Percentiles rank a stretch among this genome's conserved stretches.
Conservation (phyloP, 2,797 vertebrate species). For the Lagorchestes hirsutus region DNA sequence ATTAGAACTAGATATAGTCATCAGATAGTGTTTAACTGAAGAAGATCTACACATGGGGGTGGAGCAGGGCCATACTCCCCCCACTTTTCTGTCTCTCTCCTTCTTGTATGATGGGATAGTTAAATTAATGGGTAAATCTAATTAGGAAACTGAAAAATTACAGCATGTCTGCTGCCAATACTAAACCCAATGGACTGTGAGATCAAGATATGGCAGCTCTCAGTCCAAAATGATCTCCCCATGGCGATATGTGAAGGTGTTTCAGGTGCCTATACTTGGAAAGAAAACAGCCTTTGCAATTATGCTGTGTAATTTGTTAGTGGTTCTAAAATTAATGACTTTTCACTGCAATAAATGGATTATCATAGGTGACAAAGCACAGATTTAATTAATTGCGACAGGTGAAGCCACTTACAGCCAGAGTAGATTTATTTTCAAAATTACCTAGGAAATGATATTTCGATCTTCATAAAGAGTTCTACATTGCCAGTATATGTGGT, state of each 20-base stretch:
- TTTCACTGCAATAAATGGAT: conserved; percentile 91
- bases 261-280: conserved; percentile 85
- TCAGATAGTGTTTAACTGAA: conserved; percentile 69
- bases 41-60: conserved; percentile 63
- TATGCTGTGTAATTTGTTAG: conserved; percentile 90
- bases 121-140: conserved; percentile 87
- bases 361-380: conserved; percentile 91
- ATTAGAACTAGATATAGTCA: conserved; percentile 27
- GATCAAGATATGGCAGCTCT: conserved; percentile 78
- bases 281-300: conserved; percentile 90
- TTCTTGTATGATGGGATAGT: conserved; percentile 80
- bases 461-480: conserved; percentile 59
- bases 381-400: conserved; percentile 93
- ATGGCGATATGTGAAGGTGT: conserved; percentile 82
- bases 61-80: conserved; percentile 38
- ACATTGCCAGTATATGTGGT: neutral
- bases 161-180: conserved; percentile 81
- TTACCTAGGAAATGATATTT: conserved; percentile 84
- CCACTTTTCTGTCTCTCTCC: conserved; percentile 4
- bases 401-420: conserved; percentile 86
- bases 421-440: conserved; percentile 85
- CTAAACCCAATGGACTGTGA: conserved; percentile 86
- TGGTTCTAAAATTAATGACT: conserved; percentile 90
- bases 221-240: conserved; percentile 79
- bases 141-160: conserved; percentile 87